Conservation (phyloP, 2,888 invertebrate genomes). For the Uropetala carovei region DNA sequence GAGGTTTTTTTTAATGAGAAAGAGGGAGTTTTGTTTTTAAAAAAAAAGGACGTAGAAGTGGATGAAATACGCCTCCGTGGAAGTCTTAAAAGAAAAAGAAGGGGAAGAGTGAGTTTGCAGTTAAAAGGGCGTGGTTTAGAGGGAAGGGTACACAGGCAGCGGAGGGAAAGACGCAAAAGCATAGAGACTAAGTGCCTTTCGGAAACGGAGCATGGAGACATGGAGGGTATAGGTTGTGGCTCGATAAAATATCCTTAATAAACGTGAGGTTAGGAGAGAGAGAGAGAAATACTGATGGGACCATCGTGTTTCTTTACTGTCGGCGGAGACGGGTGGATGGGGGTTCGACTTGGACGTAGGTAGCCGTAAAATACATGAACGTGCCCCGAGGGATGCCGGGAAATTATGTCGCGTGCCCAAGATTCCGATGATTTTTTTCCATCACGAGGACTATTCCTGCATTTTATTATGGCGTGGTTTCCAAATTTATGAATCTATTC, state of each 20-base stretch:
- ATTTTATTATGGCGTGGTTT: too few species aligned
- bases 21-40: neutral
- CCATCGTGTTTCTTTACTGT: neutral
- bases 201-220: neutral
- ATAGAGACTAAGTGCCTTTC: neutral
- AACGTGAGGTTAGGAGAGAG: neutral
- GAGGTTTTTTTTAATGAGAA: neutral
- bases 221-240: neutral
- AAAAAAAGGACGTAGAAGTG: neutral
- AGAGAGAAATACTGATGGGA: neutral
- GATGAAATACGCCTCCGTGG: neutral
- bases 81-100: neutral
- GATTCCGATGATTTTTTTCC: too few species aligned
- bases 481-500: too few species aligned
- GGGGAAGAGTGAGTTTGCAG: neutral
- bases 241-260: constrained; percentile 8
- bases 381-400: too few species aligned
- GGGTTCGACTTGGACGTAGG: too few species aligned
- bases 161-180: neutral
- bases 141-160: neutral
- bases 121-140: neutral
- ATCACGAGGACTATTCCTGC: too few species aligned
- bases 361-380: too few species aligned
- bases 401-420: too few species aligned
- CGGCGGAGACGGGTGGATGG: too few species aligned